A percentile compares a stretch with the other conserved stretches of the same genome.
phyloP scores from a whole-genome alignment of 2,888 invertebrate species.

The Orthosia gothica region DNA sequence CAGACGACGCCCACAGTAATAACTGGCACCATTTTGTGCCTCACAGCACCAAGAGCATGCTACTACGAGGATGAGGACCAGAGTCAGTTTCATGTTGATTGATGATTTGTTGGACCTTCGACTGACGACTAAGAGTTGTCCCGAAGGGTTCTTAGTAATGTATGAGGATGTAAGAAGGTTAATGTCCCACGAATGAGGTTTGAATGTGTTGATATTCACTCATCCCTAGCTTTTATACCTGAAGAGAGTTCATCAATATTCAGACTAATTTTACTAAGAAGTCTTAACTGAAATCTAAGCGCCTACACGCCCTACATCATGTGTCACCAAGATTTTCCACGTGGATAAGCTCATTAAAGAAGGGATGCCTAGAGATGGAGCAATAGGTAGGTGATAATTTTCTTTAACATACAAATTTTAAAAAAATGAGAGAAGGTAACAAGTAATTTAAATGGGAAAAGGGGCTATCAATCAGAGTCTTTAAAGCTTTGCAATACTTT shows the following conservation, averaged over 20 bases:
- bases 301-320: neutral
- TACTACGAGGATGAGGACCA: slow-evolving; percentile 36
- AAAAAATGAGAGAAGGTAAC: neutral
- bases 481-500: neutral
- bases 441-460: neutral
- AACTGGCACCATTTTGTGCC: slow-evolving; percentile 32
- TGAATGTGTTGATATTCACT: slow-evolving; percentile 31
- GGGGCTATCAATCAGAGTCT: neutral
- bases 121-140: neutral
- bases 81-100: slow-evolving; percentile 42
- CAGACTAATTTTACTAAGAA: slow-evolving; percentile 32
- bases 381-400: neutral
- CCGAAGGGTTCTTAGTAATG: slow-evolving; percentile 1
- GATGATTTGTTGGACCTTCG: neutral
- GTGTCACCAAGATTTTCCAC: slow-evolving; percentile 22
- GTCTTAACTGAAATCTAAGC: slow-evolving; percentile 15
- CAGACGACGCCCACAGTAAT: slow-evolving; percentile 54
- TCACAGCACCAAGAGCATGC: slow-evolving; percentile 29
- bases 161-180: slow-evolving; percentile 2
- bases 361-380: neutral
- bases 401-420: neutral
- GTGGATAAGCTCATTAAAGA: slow-evolving; percentile 10
- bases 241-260: slow-evolving; percentile 47
- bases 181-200: slow-evolving; percentile 28
- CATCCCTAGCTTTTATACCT: slow-evolving; percentile 47